phyloP scores from a whole-genome alignment of 2,888 invertebrate species.

The Prosopocoilus inquinatus region DNA sequence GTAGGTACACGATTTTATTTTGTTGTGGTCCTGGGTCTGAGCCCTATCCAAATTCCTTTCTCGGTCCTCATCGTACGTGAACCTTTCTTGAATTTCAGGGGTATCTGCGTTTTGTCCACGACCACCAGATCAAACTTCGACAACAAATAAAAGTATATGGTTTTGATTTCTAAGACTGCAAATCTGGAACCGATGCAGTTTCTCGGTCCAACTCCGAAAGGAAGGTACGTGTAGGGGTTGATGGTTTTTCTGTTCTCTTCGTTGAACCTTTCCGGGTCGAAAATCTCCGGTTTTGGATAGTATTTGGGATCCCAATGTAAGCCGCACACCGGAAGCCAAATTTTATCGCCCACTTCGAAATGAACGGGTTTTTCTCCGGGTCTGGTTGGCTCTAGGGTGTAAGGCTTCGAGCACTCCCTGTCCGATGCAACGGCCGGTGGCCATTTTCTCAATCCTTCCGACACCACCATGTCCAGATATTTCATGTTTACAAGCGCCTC shows the following conservation, averaged over 20 bases:
- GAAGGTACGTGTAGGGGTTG: slow-evolving; percentile 45
- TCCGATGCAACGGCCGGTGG: slow-evolving; percentile 29
- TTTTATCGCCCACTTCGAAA: slow-evolving; percentile 20
- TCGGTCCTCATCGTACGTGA: neutral
- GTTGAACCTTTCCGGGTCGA: slow-evolving; percentile 46
- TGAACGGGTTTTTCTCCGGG: slow-evolving; percentile 23
- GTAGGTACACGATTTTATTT: neutral
- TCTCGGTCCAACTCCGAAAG: slow-evolving; percentile 56
- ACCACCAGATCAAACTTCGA: slow-evolving; percentile 34
- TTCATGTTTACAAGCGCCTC: slow-evolving; percentile 56
- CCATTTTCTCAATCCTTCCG: slow-evolving; percentile 41
- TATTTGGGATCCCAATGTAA: slow-evolving; percentile 37
- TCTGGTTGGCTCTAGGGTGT: slow-evolving; percentile 27
- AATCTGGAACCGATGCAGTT: slow-evolving; percentile 58
- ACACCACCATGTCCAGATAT: slow-evolving; percentile 63
- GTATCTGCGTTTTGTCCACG: slow-evolving; percentile 28
- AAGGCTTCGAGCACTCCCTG: slow-evolving; percentile 31
- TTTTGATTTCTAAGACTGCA: slow-evolving; percentile 37
- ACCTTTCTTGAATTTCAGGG: neutral
- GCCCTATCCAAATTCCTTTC: slow-evolving; percentile 1
- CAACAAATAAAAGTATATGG: slow-evolving; percentile 33
- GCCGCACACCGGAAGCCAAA: slow-evolving; percentile 34
- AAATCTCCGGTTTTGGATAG: slow-evolving; percentile 37
- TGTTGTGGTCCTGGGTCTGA: neutral
- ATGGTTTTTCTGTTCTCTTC: slow-evolving; percentile 56